Conservation (phyloP, 2,797 vertebrate species). For the Otolemur crassicaudatus region DNA sequence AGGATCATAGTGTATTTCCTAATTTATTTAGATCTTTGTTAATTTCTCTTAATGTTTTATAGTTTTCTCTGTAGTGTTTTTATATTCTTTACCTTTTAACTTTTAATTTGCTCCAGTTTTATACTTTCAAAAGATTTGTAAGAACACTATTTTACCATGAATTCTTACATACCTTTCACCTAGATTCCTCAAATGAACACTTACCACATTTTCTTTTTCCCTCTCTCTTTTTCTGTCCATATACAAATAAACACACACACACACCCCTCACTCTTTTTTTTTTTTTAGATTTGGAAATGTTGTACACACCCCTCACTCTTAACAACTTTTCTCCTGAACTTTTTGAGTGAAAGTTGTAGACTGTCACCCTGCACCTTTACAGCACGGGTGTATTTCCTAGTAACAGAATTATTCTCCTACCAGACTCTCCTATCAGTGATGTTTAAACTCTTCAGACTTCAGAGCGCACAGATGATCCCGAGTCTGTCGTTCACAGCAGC, state of each 20-base stretch:
- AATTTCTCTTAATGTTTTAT: neutral
- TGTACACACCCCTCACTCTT: neutral
- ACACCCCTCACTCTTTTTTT: no score
- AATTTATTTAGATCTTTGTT: constrained; percentile 8
- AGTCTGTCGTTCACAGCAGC: neutral
- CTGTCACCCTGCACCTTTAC: neutral
- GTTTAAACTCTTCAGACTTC: neutral
- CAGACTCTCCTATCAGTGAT: neutral
- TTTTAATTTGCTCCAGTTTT: constrained; percentile 30
- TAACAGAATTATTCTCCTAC: neutral
- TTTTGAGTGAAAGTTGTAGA: neutral
- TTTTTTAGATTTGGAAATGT: no score
- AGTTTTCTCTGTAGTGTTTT: neutral
- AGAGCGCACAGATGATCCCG: neutral
- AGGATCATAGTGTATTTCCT: neutral
- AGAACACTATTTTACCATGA: neutral
- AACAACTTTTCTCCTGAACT: neutral
- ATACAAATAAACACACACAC: neutral
- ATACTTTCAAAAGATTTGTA: neutral
- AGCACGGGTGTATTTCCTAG: neutral
- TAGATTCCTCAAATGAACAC: neutral
- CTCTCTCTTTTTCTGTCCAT: neutral
- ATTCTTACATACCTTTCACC: neutral
- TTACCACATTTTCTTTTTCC: neutral
- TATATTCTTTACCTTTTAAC: neutral